phyloP scores from a whole-genome alignment of 1,140 invertebrate genomes.

The Drosophila mayri region DNA sequence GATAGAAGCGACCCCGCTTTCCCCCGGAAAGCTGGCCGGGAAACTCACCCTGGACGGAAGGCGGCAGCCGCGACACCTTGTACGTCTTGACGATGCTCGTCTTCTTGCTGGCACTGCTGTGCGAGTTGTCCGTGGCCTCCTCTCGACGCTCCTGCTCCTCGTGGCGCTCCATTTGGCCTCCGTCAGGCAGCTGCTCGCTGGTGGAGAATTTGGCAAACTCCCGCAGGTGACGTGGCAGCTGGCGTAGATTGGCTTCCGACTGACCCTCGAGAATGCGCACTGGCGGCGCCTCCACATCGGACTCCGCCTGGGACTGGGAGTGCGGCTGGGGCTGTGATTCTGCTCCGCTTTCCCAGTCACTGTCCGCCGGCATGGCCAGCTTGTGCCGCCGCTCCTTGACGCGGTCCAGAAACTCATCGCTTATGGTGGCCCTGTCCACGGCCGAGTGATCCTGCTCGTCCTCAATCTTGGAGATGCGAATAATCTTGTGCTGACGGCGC shows the following conservation, averaged over 20 bases:
- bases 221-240: conserved; percentile 90
- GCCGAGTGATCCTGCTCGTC: conserved; percentile 76
- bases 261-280: conserved; percentile 85
- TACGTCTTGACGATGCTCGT: conserved; percentile 78
- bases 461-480: conserved; percentile 88
- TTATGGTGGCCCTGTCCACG: conserved; percentile 87
- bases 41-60: conserved; percentile 78
- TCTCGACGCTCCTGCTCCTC: conserved; percentile 73
- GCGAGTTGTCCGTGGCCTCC: conserved; percentile 85
- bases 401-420: conserved; percentile 90
- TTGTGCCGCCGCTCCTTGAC: conserved; percentile 86
- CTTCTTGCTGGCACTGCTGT: conserved; percentile 74
- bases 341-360: conserved; percentile 83
- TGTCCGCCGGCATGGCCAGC: conserved; percentile 81
- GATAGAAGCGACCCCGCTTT: conserved; percentile 46
- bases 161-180: conserved; percentile 63
- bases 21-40: conserved; percentile 31
- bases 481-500: conserved; percentile 90
- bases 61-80: conserved; percentile 77
- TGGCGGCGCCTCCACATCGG: conserved; percentile 86
- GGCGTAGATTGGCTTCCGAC: conserved; percentile 87
- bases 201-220: conserved; percentile 88
- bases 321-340: conserved; percentile 85
- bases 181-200: conserved; percentile 68
- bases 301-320: conserved; percentile 86